Evolutionary conservation across 2,888 invertebrate species (phyloP), one percentile per base, ranked within the genome.

Genomic region (Euphydryas editha): DNA sequence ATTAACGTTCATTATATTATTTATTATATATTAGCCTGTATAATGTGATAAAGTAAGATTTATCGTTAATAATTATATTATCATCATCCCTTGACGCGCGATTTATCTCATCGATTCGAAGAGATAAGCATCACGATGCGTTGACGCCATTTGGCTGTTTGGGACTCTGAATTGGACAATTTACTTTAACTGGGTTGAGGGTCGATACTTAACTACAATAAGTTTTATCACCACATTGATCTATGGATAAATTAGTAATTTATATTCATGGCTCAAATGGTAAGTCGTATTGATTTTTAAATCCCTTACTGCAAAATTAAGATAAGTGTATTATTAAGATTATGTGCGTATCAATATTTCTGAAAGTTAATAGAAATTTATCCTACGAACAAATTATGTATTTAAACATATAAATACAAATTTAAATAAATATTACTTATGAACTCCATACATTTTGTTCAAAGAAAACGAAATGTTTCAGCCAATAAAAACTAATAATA

Each of bases 131-230:
- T 86, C 85, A 75, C 82, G 80, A 84, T 86, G 81, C 83, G 85
- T 87, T 86, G 87, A 87, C 85, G 89, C 87, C 90, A 88, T 90
- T 90, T 90, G 88, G 87, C 82, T 81, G 81, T 81, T 85, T 82
- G 84, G 77, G 74, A n/a, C 76, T 82, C 78, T 76, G 81, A 81
- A 86, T 90, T 88, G 87, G 84, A 87, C 88, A 88, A 88, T 91
- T 90, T 87, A 88, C 87, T 72, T 85, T 83, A 82, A 83, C 81
- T 84, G 80, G 77, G 78, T 80, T 78, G 82, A 82, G 86, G 87
- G 84, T 83, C 82, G 84, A 85, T 85, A 84, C 82, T 87, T 84
- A 81, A 84, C 83, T 84, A 84, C 84, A 87, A 85, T 88, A 85
- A 86, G 81, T 83, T 84, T 85, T 88, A 88, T 88, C 84, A 81